Base-by-base conservation (phyloP, 2,888 invertebrate genomes). In the Acrocyrtus sp. region DNA sequence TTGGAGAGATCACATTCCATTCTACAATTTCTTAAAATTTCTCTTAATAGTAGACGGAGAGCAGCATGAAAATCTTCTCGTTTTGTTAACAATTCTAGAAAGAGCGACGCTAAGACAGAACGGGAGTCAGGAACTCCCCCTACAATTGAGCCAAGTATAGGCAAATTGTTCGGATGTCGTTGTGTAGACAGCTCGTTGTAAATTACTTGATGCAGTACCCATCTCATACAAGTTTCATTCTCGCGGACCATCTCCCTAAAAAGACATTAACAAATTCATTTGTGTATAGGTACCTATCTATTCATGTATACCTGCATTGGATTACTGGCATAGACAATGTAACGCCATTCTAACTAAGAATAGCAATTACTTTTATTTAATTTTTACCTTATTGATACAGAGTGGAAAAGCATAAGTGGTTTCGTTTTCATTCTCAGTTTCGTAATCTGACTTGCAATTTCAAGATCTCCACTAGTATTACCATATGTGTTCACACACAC, bases 341-440 rank as follows among this genome's bases (percentile, higher is more conserved):
- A n/a, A n/a, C n/a, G n/a, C n/a, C n/a, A n/a, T n/a, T n/a, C n/a
- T n/a, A n/a, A n/a, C n/a, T n/a, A n/a, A n/a, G n/a, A n/a, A n/a
- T n/a, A n/a, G n/a, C n/a, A n/a, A n/a, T n/a, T n/a, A n/a, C n/a
- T n/a, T n/a, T n/a, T n/a, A n/a, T n/a, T n/a, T n/a, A n/a, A n/a
- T n/a, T n/a, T 77, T 78, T 80, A 87, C 89, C 87, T 88, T 58
- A 97, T 89, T 80, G 96, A 95, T 47, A 91, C 88, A 83, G 96
- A 89, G 84, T 95, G 97, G 72, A 95, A 91, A 83, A 92, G 93
- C 73, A 95, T 91, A 78, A 96, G 88, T 1, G 94, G 94, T 85
- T 98, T 98, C 34, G 95, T 95, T 86, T 98, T 98, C 76, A 97
- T 87, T 53, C 97, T 86, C 87, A 98, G 92, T 85, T 96, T 93